These are phyloP conservation scores for Drosophila truncata DNA, from an alignment of 1,140 invertebrate species.

Conservation along the genomic window DNA sequence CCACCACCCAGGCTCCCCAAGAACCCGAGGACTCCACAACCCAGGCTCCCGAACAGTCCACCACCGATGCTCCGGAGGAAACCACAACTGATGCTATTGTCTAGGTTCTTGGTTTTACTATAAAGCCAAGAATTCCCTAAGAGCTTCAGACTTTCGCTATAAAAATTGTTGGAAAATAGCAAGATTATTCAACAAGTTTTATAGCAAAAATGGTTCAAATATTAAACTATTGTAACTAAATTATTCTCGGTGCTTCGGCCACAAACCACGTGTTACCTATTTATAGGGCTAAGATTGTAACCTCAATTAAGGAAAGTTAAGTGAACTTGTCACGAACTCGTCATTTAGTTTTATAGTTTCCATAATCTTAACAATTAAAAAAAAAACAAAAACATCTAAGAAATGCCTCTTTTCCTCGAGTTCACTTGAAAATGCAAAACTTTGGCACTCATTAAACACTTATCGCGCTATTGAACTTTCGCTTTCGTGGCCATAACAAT, in stretches of 20 bases:
- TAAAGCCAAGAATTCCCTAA: not conserved
- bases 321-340: slow-evolving; percentile 11
- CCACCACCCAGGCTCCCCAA: slow-evolving; percentile 3
- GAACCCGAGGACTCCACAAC: slow-evolving; percentile 7
- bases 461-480: slow-evolving; percentile 26
- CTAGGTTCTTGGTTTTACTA: not conserved
- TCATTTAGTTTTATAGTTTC: slow-evolving; percentile 31
- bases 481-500: slow-evolving; percentile 23
- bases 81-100: not conserved
- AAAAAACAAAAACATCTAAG: not conserved
- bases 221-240: slow-evolving; percentile 24
- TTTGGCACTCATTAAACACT: not conserved
- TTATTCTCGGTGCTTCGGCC: slow-evolving; percentile 19
- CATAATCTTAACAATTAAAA: slow-evolving; percentile 29
- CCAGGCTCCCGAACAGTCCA: slow-evolving; percentile 1
- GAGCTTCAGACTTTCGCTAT: slow-evolving; percentile 2
- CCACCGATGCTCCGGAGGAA: slow-evolving; percentile 8
- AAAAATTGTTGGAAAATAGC: not conserved
- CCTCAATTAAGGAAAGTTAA: slow-evolving; percentile 12
- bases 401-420: not conserved
- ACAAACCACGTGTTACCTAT: not conserved
- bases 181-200: slow-evolving; percentile 2
- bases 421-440: not conserved
- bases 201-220: slow-evolving; percentile 9
- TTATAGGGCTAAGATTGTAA: slow-evolving; percentile 7